Conservation (phyloP, 2,797 vertebrate genomes). For the Gymnoscopelus braueri region DNA sequence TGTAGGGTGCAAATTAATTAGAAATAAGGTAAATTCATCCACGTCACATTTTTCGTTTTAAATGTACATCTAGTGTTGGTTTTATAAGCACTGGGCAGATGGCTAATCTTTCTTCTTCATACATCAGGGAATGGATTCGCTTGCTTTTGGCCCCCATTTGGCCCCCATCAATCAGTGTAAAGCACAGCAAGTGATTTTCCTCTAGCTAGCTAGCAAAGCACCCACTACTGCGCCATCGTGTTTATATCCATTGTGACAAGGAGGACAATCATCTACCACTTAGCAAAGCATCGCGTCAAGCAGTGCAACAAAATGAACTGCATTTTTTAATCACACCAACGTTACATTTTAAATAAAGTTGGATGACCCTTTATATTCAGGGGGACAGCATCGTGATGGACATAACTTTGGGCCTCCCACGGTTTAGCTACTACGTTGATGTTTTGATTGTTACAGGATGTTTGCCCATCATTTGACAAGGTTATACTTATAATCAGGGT, state of each 20-base stretch:
- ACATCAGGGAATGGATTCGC: slow-evolving; percentile 14
- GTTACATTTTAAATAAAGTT: too few species aligned
- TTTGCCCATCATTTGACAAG: too few species aligned
- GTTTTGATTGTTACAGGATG: too few species aligned
- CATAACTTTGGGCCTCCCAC: slow-evolving; percentile 51
- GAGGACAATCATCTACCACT: slow-evolving; percentile 16
- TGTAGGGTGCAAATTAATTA: too few species aligned
- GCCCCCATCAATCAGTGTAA: slow-evolving; percentile 28
- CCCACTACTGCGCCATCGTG: slow-evolving; percentile 74
- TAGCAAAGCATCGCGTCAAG: too few species aligned
- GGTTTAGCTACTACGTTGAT: neutral
- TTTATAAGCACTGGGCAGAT: neutral
- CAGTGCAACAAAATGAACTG: too few species aligned
- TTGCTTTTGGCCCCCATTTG: slow-evolving; percentile 24
- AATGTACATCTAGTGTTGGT: neutral
- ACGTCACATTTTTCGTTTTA: neutral
- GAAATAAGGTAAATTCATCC: too few species aligned
- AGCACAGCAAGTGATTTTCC: slow-evolving; percentile 34
- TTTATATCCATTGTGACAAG: slow-evolving; percentile 67
- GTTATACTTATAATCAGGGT: too few species aligned
- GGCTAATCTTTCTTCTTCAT: neutral
- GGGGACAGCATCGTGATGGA: neutral
- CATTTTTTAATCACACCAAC: too few species aligned
- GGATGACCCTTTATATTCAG: too few species aligned
- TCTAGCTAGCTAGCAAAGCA: slow-evolving; percentile 50